Conservation (phyloP, 2,888 invertebrate species). For the Perithous albicinctus region DNA sequence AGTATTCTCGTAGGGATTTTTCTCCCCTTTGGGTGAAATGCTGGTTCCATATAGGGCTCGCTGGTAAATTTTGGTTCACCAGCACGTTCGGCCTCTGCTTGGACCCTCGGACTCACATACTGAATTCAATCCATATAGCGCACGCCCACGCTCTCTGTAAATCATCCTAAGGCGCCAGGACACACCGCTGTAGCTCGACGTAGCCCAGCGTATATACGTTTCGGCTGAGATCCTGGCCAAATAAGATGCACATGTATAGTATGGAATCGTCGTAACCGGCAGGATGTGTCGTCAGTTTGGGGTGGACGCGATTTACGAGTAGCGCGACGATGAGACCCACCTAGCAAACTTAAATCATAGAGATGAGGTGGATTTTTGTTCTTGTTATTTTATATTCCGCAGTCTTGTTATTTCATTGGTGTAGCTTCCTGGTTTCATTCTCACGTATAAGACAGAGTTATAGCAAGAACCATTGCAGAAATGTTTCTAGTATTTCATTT, state of each 20-base stretch:
- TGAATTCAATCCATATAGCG: constrained; percentile 34
- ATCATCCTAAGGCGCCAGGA: constrained; percentile 80
- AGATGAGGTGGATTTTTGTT: not conserved
- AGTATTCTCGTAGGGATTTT: constrained; percentile 65
- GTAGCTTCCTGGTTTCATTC: constrained; percentile 30
- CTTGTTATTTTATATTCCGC: constrained; percentile 36
- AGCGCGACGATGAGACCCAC: constrained; percentile 28
- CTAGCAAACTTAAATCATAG: constrained; percentile 43
- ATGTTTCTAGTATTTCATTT: no score
- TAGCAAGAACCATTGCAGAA: no score
- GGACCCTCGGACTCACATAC: constrained; percentile 43
- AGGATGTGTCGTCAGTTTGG: constrained; percentile 42
- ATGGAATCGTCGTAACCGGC: constrained; percentile 15
- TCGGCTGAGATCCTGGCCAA: constrained; percentile 78
- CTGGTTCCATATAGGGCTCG: not conserved
- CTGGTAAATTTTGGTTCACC: constrained; percentile 41
- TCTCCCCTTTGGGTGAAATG: not conserved
- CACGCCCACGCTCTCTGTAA: constrained; percentile 76
- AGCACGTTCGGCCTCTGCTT: constrained; percentile 56
- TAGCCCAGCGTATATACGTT: constrained; percentile 51
- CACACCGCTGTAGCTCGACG: constrained; percentile 51
- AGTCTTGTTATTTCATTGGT: constrained; percentile 30
- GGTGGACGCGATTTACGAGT: constrained; percentile 58
- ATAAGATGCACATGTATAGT: constrained; percentile 82
- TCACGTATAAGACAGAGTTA: no score